Conservation (phyloP, 2,888 invertebrate genomes). For the Philereme transversata region DNA sequence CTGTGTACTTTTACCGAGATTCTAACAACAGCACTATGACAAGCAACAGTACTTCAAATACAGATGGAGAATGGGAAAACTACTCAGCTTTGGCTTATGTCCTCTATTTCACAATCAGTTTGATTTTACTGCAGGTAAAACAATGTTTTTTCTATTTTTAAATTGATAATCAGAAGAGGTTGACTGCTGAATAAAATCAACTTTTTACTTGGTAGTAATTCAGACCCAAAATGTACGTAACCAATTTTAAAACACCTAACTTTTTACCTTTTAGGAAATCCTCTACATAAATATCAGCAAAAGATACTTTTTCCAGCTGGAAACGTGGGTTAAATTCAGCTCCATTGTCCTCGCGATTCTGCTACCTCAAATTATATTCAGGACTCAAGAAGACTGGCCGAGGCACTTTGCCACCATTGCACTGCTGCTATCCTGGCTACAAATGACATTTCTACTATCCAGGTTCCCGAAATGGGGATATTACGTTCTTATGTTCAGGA, state of each 20-base stretch:
- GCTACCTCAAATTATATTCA: slow-evolving; percentile 17
- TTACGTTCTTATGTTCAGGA: slow-evolving; percentile 71
- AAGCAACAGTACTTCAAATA: not conserved
- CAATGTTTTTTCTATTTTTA: too few relatives aligned
- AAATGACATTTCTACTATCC: slow-evolving; percentile 66
- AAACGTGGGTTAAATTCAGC: slow-evolving; percentile 66
- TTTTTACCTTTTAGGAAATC: slow-evolving; percentile 27
- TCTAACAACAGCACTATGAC: slow-evolving; percentile 13
- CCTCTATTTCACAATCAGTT: slow-evolving; percentile 14
- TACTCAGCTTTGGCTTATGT: slow-evolving; percentile 11
- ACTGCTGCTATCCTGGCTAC: slow-evolving; percentile 64
- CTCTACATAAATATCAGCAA: slow-evolving; percentile 55
- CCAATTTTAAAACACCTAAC: not conserved
- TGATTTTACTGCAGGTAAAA: slow-evolving; percentile 20
- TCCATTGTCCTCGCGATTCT: slow-evolving; percentile 23
- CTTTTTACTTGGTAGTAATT: too few relatives aligned
- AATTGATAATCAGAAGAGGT: too few relatives aligned
- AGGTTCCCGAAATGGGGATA: slow-evolving; percentile 66
- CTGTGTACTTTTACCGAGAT: slow-evolving; percentile 41
- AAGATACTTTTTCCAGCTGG: slow-evolving; percentile 59
- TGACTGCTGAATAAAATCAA: too few relatives aligned
- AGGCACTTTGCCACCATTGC: slow-evolving; percentile 40
- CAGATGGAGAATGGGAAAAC: slow-evolving; percentile 7
- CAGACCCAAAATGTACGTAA: not conserved
- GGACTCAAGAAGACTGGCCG: slow-evolving; percentile 19